Percentiles rank a stretch among this genome's conserved stretches.
Conservation (phyloP, 2,113 vertebrate genomes). For the Tichodroma muraria region DNA sequence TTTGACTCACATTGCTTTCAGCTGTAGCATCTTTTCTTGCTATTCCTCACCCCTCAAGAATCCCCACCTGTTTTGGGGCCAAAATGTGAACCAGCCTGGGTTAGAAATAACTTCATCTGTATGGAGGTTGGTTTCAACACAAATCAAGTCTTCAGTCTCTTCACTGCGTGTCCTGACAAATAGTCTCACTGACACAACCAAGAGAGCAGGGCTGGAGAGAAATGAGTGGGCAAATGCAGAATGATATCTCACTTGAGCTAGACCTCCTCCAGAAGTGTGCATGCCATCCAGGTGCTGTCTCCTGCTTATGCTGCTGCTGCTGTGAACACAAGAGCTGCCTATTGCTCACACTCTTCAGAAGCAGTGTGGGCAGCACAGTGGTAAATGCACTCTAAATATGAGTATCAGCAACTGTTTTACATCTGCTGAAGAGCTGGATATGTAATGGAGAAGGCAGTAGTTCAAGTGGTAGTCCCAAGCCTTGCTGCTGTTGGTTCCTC, state of each 20-base stretch:
- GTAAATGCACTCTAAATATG: neutral
- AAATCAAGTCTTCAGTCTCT: neutral
- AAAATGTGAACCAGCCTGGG: neutral
- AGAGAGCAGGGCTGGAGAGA: neutral
- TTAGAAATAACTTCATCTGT: neutral
- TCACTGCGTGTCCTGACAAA: neutral
- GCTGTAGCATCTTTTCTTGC: neutral
- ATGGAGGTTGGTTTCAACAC: neutral
- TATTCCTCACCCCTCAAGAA: neutral
- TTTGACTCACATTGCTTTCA: neutral
- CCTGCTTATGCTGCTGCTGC: neutral
- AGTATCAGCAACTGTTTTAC: neutral
- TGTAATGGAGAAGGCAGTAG: neutral
- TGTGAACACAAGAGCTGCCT: neutral
- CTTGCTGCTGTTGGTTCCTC: neutral
- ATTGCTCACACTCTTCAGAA: neutral
- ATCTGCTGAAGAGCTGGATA: neutral
- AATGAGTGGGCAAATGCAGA: neutral
- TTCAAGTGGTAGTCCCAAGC: neutral
- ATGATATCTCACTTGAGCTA: neutral
- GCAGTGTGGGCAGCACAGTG: neutral
- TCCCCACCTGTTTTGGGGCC: neutral
- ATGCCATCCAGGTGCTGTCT: neutral
- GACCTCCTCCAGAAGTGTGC: neutral
- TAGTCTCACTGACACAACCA: neutral